Evolutionary conservation across 2,113 vertebrate genomes (phyloP).

Genomic region (Galbula dea): DNA sequence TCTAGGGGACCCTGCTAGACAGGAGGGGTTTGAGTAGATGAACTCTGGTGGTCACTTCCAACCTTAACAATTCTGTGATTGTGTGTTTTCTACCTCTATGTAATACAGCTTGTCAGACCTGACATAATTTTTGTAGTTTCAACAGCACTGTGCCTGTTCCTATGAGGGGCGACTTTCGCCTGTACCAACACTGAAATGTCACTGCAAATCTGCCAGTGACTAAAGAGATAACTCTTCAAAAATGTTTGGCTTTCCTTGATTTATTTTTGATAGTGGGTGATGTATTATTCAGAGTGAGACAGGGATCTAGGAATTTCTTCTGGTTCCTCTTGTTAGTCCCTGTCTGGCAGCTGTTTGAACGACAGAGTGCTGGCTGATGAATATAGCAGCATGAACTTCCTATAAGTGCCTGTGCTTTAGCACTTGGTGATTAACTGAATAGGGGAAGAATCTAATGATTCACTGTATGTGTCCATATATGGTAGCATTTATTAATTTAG

Average conservation of each 20-base stretch:
- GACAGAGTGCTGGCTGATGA: background rate
- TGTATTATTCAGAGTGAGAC: background rate
- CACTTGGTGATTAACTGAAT: background rate
- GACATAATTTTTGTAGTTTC: background rate
- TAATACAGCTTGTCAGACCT: background rate
- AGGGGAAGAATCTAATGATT: background rate
- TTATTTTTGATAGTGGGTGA: background rate
- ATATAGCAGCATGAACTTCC: background rate
- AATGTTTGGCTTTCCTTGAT: background rate
- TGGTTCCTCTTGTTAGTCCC: background rate
- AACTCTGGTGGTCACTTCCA: no score
- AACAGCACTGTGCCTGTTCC: background rate
- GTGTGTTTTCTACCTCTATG: background rate
- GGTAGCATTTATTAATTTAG: background rate
- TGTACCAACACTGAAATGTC: background rate
- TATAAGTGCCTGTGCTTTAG: background rate
- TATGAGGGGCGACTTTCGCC: background rate
- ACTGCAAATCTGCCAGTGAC: background rate
- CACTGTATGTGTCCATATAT: background rate
- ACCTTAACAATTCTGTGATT: no score
- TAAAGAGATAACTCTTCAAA: background rate
- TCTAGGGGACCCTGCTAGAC: no score
- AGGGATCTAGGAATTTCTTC: background rate
- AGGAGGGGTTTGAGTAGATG: no score
- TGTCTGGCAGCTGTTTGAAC: background rate